These are phyloP conservation scores for Thera britannica DNA, from an alignment of 2,888 invertebrate genomes.

Conservation along the genomic window DNA sequence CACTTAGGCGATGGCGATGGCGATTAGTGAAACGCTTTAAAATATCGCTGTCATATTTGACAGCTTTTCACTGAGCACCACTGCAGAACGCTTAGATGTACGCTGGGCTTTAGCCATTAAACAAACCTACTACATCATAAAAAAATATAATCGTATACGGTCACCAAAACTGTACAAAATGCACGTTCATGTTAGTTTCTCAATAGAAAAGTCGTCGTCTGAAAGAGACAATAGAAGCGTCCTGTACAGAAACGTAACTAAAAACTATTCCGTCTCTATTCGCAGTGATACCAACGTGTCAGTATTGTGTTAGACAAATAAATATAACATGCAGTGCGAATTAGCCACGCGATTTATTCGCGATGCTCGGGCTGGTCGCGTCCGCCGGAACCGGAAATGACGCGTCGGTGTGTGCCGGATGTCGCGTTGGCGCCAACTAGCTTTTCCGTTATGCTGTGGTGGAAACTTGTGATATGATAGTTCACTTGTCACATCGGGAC, in stretches of 20 bases:
- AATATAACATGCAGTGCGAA: slow-evolving; percentile 53
- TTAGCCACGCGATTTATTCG: slow-evolving; percentile 75
- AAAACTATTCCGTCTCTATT: not conserved
- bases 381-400: slow-evolving; percentile 68
- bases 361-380: slow-evolving; percentile 69
- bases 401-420: slow-evolving; percentile 66
- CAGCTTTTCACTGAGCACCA: too few relatives aligned
- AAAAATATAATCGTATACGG: too few relatives aligned
- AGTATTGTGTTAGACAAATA: slow-evolving; percentile 52
- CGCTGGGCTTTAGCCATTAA: too few relatives aligned
- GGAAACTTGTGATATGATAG: slow-evolving; percentile 13
- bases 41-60: too few relatives aligned
- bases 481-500: not conserved
- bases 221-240: not conserved
- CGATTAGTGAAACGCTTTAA: too few relatives aligned
- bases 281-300: not conserved
- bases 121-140: too few relatives aligned
- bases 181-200: too few relatives aligned
- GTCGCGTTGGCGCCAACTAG: slow-evolving; percentile 62
- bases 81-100: too few relatives aligned
- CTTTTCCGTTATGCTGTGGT: slow-evolving; percentile 21
- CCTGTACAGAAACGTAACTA: not conserved
- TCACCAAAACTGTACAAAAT: too few relatives aligned
- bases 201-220: not conserved
- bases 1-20: too few relatives aligned